phyloP scores from a whole-genome alignment of 2,797 vertebrate species.

The Micromesistius poutassou region DNA sequence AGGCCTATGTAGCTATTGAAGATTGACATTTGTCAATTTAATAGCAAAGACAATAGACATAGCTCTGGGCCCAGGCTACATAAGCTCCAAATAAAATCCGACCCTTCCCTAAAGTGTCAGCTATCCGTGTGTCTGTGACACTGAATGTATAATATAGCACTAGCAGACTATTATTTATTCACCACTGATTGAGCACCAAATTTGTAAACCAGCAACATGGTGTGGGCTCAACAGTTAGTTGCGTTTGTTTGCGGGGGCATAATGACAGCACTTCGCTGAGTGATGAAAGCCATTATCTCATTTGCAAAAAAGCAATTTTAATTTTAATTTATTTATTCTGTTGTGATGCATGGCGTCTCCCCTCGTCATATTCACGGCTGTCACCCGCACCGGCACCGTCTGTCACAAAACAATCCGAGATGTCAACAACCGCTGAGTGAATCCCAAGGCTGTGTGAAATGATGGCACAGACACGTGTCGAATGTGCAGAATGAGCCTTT shows the following conservation, averaged over 20 bases:
- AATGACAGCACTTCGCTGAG: slow-evolving; percentile 25
- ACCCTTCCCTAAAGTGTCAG: slow-evolving; percentile 12
- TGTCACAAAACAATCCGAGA: slow-evolving; percentile 22
- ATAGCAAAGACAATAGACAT: background rate
- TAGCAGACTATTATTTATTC: slow-evolving; percentile 18
- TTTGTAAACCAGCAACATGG: slow-evolving; percentile 34
- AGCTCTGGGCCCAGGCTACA: background rate
- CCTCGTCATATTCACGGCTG: slow-evolving; percentile 22
- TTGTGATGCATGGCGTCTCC: slow-evolving; percentile 23
- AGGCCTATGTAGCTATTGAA: background rate
- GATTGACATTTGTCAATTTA: background rate
- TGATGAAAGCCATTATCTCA: slow-evolving; percentile 35
- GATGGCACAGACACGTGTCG: slow-evolving; percentile 22
- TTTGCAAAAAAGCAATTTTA: slow-evolving; percentile 53
- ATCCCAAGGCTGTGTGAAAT: slow-evolving; percentile 11
- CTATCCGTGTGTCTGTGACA: slow-evolving; percentile 10
- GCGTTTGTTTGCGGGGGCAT: slow-evolving; percentile 21
- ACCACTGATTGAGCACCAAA: slow-evolving; percentile 28
- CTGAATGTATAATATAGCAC: slow-evolving; percentile 15
- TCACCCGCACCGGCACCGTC: slow-evolving; percentile 10
- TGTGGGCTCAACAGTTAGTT: slow-evolving; percentile 31
- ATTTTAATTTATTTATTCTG: slow-evolving; percentile 34
- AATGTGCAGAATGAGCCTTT: slow-evolving; percentile 27
- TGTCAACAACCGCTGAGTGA: slow-evolving; percentile 8
- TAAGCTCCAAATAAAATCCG: background rate